These are phyloP conservation scores for Eubucco bourcierii DNA, from an alignment of 2,113 vertebrate genomes.

Conservation along the genomic window DNA sequence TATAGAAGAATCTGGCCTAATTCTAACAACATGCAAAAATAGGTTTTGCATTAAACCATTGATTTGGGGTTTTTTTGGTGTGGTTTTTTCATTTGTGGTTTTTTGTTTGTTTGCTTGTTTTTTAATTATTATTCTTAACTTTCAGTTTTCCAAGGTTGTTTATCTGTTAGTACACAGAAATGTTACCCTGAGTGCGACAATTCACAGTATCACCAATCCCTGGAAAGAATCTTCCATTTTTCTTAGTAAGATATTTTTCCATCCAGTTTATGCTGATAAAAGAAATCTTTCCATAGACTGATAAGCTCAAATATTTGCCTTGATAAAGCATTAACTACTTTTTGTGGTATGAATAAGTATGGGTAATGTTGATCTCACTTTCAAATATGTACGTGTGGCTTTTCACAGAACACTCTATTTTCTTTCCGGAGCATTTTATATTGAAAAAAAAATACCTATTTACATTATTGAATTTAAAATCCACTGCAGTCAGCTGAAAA, in stretches of 20 bases:
- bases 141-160: background rate
- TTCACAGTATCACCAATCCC: background rate
- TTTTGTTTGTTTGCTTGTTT: too few relatives aligned
- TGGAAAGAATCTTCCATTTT: background rate
- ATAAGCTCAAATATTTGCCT: constrained; percentile 21
- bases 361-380: background rate
- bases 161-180: constrained; percentile 1
- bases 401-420: background rate
- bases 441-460: background rate
- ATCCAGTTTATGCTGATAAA: background rate
- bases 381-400: background rate
- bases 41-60: background rate
- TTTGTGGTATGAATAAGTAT: background rate
- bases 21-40: background rate
- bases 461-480: background rate
- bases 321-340: background rate
- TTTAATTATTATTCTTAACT: background rate
- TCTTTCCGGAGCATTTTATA: background rate
- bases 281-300: background rate
- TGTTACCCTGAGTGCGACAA: background rate
- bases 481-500: background rate
- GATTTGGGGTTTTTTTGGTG: background rate
- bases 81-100: too few relatives aligned
- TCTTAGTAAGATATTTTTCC: background rate
- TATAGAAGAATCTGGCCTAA: background rate